Conservation (phyloP, 2,113 vertebrate species). For the Acanthochromis polyacanthus region DNA sequence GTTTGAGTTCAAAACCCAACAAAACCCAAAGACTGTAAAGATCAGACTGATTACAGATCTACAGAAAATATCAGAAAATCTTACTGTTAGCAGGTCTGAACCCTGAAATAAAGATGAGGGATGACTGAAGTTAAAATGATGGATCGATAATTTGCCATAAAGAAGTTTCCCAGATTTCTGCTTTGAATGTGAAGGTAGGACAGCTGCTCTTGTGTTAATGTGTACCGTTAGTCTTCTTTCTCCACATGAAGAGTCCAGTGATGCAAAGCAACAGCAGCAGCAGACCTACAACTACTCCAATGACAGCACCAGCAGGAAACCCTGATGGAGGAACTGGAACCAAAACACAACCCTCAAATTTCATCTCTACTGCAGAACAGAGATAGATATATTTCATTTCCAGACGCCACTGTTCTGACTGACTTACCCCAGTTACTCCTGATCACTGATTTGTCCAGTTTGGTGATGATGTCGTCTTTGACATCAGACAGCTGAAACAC, state of each 20-base stretch:
- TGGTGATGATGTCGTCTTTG: neutral
- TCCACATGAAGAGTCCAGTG: neutral
- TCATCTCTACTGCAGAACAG: too few relatives aligned
- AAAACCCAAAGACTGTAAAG: too few relatives aligned
- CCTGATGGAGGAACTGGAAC: neutral
- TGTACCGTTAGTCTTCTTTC: neutral
- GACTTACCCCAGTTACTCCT: neutral
- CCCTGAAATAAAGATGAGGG: neutral
- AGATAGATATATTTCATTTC: too few relatives aligned
- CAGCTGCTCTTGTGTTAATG: too few relatives aligned
- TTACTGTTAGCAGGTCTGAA: neutral
- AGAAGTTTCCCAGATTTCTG: too few relatives aligned
- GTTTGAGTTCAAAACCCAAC: too few relatives aligned
- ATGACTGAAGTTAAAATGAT: neutral
- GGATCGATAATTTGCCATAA: too few relatives aligned
- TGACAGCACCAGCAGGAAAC: conserved; percentile 13
- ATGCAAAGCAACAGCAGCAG: neutral
- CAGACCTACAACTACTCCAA: neutral
- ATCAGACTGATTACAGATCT: too few relatives aligned
- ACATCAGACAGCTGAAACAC: conserved; percentile 42
- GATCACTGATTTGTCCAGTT: conserved; percentile 10
- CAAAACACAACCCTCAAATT: too few relatives aligned
- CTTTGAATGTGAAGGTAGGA: too few relatives aligned
- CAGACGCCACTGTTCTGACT: too few relatives aligned
- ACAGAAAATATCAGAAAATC: too few relatives aligned